Percentiles rank a stretch among this genome's conserved stretches.
phyloP scores from a whole-genome alignment of 2,113 vertebrate species.

The Hippocampus guttulatus region DNA sequence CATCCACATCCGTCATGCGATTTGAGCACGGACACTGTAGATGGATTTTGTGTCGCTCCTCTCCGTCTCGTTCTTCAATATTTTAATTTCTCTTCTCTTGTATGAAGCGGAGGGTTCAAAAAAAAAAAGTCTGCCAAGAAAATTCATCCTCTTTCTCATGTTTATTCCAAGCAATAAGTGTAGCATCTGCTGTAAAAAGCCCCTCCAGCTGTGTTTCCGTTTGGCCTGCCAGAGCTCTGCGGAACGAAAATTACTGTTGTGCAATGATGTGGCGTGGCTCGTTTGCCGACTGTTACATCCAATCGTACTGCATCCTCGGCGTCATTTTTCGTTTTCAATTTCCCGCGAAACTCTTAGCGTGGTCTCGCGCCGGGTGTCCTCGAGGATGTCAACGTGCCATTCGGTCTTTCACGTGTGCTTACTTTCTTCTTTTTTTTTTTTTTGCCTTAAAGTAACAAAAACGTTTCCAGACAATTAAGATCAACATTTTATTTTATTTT shows the following conservation, averaged over 20 bases:
- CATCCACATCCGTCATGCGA: conserved; percentile 51
- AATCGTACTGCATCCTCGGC: conserved; percentile 41
- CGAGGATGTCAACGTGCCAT: conserved; percentile 50
- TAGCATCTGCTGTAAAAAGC: conserved; percentile 75
- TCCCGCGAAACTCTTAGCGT: background rate
- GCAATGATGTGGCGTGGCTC: background rate
- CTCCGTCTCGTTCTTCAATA: conserved; percentile 71
- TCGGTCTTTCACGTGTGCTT: conserved; percentile 47
- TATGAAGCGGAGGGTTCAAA: conserved; percentile 56
- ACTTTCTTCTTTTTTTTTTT: conserved; percentile 17
- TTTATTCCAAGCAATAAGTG: conserved; percentile 86
- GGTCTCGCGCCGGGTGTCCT: conserved; percentile 5
- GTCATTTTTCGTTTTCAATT: conserved; percentile 8
- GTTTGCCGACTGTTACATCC: conserved; percentile 25
- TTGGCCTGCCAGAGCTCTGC: background rate
- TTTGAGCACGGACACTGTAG: conserved; percentile 76
- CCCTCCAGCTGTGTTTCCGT: conserved; percentile 51
- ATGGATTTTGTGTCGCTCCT: conserved; percentile 63
- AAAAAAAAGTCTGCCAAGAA: conserved; percentile 70
- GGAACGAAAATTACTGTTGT: conserved; percentile 6
- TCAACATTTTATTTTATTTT: background rate
- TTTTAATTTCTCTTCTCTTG: conserved; percentile 70
- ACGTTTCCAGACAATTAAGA: background rate
- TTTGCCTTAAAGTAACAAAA: conserved; percentile 23
- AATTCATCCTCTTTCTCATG: conserved; percentile 37